Percentiles rank a stretch among this genome's conserved stretches.
Conservation (phyloP, 2,888 invertebrate genomes). For the Drosophila meridiana region DNA sequence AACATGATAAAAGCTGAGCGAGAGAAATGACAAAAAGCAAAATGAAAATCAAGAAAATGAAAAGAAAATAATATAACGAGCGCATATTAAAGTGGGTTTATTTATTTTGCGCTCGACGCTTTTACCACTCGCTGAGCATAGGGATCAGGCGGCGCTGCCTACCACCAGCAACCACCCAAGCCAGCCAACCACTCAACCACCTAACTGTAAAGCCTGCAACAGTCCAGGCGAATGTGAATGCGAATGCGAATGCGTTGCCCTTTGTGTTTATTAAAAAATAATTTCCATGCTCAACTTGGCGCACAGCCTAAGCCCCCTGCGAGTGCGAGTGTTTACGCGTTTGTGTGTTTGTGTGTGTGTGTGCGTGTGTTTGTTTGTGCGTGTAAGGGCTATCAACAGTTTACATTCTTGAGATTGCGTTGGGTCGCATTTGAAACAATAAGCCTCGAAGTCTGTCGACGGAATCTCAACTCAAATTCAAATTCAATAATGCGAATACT, state of each 20-base stretch:
- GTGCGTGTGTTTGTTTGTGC: constrained; percentile 29
- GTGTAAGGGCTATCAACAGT: constrained; percentile 68
- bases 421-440: constrained; percentile 75
- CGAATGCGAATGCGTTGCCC: constrained; percentile 35
- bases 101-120: constrained; percentile 77
- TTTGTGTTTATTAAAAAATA: constrained; percentile 82
- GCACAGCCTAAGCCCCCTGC: constrained; percentile 41
- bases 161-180: background rate
- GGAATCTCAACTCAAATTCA: constrained; percentile 43
- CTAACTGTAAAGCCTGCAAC: constrained; percentile 5
- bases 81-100: constrained; percentile 81
- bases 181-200: background rate
- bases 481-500: constrained; percentile 76
- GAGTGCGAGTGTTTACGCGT: constrained; percentile 21
- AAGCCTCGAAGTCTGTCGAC: constrained; percentile 68
- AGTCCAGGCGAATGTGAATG: constrained; percentile 37
- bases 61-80: constrained; percentile 81
- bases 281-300: constrained; percentile 76
- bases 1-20: constrained; percentile 57
- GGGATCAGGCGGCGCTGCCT: constrained; percentile 15
- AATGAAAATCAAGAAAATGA: constrained; percentile 75
- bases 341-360: constrained; percentile 28
- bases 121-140: constrained; percentile 62
- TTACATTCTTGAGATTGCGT: constrained; percentile 70
- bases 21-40: constrained; percentile 25